Conservation (phyloP, 2,797 vertebrate genomes). For the Enteromius anoplus region DNA sequence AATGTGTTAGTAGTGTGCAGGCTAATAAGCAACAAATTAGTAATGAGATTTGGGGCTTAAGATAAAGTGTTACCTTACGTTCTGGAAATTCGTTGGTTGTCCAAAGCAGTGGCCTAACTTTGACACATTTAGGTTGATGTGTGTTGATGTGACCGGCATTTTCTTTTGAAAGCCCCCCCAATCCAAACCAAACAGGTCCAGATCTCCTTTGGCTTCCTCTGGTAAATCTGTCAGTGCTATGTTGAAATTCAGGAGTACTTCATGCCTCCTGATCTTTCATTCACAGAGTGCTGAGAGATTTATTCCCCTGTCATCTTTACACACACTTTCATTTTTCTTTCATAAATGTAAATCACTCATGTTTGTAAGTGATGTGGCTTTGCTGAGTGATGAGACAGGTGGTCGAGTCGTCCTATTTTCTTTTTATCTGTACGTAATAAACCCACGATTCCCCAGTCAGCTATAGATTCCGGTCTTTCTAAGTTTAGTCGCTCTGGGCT, state of each 20-base stretch:
- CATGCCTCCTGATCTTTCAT: slow-evolving; percentile 58
- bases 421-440: slow-evolving; percentile 55
- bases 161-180: neutral
- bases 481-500: slow-evolving; percentile 37
- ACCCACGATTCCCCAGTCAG: slow-evolving; percentile 52
- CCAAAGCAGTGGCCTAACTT: neutral
- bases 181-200: slow-evolving; percentile 48
- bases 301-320: slow-evolving; percentile 60
- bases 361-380: slow-evolving; percentile 49
- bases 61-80: neutral
- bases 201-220: slow-evolving; percentile 56
- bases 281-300: slow-evolving; percentile 59
- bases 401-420: slow-evolving; percentile 51
- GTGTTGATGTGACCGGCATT: neutral
- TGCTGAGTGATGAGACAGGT: slow-evolving; percentile 65
- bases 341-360: slow-evolving; percentile 25
- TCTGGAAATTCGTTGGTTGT: neutral
- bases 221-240: slow-evolving; percentile 69
- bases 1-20: neutral
- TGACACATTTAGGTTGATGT: slow-evolving; percentile 2
- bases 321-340: slow-evolving; percentile 43
- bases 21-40: neutral
- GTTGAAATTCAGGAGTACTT: slow-evolving; percentile 54
- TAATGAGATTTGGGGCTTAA: neutral
- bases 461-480: slow-evolving; percentile 55